Percentiles rank a stretch among this genome's conserved stretches.
These are phyloP conservation scores for Pseudopipra pipra DNA, from an alignment of 2,113 vertebrate species.

Conservation along the genomic window DNA sequence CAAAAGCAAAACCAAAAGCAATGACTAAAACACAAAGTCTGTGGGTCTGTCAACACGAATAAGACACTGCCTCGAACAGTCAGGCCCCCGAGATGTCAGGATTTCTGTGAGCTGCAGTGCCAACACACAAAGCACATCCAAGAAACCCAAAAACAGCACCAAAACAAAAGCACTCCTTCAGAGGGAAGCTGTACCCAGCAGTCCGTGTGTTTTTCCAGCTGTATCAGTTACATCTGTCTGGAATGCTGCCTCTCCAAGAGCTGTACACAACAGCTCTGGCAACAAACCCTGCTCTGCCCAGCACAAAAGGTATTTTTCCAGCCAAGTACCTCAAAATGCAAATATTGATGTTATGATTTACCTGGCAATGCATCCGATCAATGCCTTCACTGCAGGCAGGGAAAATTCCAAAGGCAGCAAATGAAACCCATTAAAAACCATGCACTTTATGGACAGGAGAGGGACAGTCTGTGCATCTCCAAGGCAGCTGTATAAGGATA, in stretches of 20 bases:
- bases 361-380: neutral
- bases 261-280: neutral
- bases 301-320: conserved; percentile 14
- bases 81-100: neutral
- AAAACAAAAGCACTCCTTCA: neutral
- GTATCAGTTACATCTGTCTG: conserved; percentile 35
- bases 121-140: neutral
- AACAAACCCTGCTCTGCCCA: neutral
- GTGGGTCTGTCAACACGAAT: neutral
- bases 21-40: neutral
- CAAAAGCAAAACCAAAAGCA: neutral
- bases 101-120: neutral
- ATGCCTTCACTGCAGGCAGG: neutral
- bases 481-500: neutral
- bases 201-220: conserved; percentile 16
- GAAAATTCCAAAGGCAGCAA: neutral
- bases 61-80: neutral
- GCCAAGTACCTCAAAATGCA: neutral
- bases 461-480: neutral
- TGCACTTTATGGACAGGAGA: neutral
- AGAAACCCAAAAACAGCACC: neutral
- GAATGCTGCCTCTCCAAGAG: conserved; percentile 11
- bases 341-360: neutral
- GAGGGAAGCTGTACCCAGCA: neutral
- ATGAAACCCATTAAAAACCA: neutral